Percentiles rank a stretch among this genome's conserved stretches.
These are phyloP conservation scores for Dichetophora obliterata DNA, from an alignment of 2,888 invertebrate genomes.

Conservation along the genomic window DNA sequence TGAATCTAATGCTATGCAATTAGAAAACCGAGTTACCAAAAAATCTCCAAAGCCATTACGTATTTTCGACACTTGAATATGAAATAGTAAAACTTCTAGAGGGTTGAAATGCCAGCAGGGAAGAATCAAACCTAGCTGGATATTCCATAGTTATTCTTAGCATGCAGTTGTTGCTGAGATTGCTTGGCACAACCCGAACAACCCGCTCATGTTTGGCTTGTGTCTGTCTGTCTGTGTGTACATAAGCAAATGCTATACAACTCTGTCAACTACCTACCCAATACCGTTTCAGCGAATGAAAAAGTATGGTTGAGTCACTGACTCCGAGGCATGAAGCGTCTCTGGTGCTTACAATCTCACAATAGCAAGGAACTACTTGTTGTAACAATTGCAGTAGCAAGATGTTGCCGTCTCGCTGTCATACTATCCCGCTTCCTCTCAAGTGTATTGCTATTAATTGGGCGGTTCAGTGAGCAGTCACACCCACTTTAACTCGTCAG, in stretches of 20 bases:
- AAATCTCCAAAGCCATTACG: too few relatives aligned
- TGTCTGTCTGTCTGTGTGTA: not conserved
- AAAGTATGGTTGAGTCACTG: not conserved
- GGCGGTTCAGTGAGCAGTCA: slow-evolving; percentile 20
- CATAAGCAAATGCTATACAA: not conserved
- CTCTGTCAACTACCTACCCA: not conserved
- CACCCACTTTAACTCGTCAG: slow-evolving; percentile 3
- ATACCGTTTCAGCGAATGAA: not conserved
- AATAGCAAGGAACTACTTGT: slow-evolving; percentile 7
- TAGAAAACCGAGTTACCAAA: too few relatives aligned
- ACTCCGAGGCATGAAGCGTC: not conserved
- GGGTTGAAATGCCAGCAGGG: too few relatives aligned
- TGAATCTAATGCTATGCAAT: too few relatives aligned
- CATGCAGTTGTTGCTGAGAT: not conserved
- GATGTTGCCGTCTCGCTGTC: not conserved
- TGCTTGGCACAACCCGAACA: not conserved
- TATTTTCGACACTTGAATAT: too few relatives aligned
- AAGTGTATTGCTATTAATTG: not conserved
- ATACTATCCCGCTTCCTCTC: not conserved
- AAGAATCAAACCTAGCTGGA: too few relatives aligned
- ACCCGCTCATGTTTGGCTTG: too few relatives aligned
- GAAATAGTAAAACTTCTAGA: too few relatives aligned
- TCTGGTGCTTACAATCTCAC: not conserved
- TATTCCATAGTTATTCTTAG: too few relatives aligned
- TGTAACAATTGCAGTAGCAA: not conserved